Evolutionary conservation across 2,888 invertebrate species (phyloP), one percentile per base, ranked within the genome.

Genomic region (Heliconius hortense): DNA sequence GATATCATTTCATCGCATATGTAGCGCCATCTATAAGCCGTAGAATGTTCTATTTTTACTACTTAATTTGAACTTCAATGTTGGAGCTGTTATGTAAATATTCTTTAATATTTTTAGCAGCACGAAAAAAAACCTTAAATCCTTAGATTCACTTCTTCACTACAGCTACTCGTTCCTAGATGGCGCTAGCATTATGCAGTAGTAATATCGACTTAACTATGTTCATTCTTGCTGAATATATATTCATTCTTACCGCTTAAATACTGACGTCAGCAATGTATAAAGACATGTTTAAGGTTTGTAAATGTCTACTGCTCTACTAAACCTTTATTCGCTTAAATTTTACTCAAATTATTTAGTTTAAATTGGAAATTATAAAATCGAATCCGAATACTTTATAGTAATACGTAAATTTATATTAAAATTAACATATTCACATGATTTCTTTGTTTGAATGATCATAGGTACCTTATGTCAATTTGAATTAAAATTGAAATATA

Each of bases 141-240:
- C 4, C 2, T 70, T 15, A 5, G 13, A 15, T 26, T 26, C 10
- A 56, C n/a, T n/a, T 13, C 48, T 15, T 8, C 39, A 35, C 63
- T 13, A n/a, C 26, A 21, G 64, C 83, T 83, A 81, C 74, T 80
- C 73, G 43, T 48, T 79, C 74, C 76, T 75, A 85, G 88, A 79
- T 84, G 82, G 68, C 85, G 62, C 74, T 79, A 80, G 78, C 69
- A 56, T 84, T 82, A 85, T 85, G 86, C 85, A 84, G 83, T 80
- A 86, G 76, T 81, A 81, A 82, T 86, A 86, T 86, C 79, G 86
- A 86, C 86, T 83, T 75, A 76, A 78, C 76, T 35, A 71, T 76
- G 73, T 79, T 68, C 79, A 81, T 79, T 79, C 79, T 82, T 82
- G 79, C 81, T 76, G 79, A 83, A 77, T 72, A 73, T 78, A 76